Evolutionary conservation across 2,797 vertebrate genomes (phyloP), one percentile per base, ranked within the genome.

Genomic region (Poecilia wingei): DNA sequence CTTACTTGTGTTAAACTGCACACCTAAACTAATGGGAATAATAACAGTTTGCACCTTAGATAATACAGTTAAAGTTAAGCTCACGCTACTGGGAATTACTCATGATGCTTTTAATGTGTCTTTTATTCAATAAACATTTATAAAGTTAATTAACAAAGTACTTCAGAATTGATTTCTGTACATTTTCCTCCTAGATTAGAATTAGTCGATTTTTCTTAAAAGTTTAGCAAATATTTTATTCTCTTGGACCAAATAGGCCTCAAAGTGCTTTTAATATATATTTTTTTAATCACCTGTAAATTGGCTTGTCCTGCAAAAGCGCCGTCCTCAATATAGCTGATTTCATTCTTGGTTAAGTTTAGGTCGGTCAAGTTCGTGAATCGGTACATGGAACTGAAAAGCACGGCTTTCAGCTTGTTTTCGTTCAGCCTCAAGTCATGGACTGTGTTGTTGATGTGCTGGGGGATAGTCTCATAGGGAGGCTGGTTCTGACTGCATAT

Each of bases 401-500:
- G 96, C 88, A 99, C 97, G 0, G 97, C 97, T 92, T 99, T 99
- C 79, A 99, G 96, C 90, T 99, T 99, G 94, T 99, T 99, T 94
- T 99, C 98, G 0, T 99, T 99, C 79, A 99, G 95, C 75, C 98
- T 94, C 91, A 99, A 94, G 93, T 99, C 98, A 0, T 99, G 98
- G 91, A 99, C 98, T 0, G 98, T 99, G 95, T 98, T 99, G 95
- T 99, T 99, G 93, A 99, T 99, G 86, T 99, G 98, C 93, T 99
- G 98, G 0, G 98, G 98, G 72, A 99, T 99, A 77, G 98, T 98
- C 94, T 99, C 98, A 0, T 99, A 99, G 0, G 98, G 98, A 0
- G 98, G 98, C 93, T 99, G 98, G 94, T 99, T 99, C 95, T 99
- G 98, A 94, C 98, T 99, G 96, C 98, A 99, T 94, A 99, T 99